Conservation (phyloP, 2,888 invertebrate species). For the Torymus aiolomorphi region DNA sequence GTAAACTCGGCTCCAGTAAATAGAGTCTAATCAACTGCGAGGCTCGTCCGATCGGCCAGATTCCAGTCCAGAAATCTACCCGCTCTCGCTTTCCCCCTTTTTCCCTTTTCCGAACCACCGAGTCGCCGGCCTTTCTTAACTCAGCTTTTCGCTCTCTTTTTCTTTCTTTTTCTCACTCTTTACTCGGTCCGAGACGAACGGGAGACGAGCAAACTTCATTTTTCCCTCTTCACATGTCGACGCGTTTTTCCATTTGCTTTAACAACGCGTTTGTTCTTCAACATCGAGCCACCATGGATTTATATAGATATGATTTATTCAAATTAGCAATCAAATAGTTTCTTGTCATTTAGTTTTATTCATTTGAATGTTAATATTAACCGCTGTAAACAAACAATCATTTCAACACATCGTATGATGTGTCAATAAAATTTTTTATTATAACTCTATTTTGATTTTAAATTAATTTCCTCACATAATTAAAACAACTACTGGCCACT, state of each 20-base stretch:
- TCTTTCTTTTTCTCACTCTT: slow-evolving; percentile 29
- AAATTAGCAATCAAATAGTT: too few species aligned
- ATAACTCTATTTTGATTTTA: too few species aligned
- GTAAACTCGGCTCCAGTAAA: slow-evolving; percentile 74
- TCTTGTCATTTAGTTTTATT: too few species aligned
- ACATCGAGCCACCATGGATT: too few species aligned
- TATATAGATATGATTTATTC: too few species aligned
- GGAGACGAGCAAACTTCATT: slow-evolving; percentile 40
- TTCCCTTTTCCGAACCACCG: slow-evolving; percentile 21
- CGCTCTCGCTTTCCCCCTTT: slow-evolving; percentile 53
- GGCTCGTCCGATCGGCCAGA: slow-evolving; percentile 73
- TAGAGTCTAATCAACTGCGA: slow-evolving; percentile 75
- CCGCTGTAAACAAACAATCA: too few species aligned
- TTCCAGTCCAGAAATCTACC: slow-evolving; percentile 69
- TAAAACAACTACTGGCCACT: too few species aligned
- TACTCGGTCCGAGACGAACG: background rate
- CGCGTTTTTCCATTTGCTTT: slow-evolving; percentile 3
- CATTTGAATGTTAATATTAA: too few species aligned
- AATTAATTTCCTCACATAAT: too few species aligned
- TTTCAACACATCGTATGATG: too few species aligned
- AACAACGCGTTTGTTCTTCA: background rate
- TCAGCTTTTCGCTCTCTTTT: slow-evolving; percentile 55
- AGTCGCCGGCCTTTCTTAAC: background rate
- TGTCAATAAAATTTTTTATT: too few species aligned
- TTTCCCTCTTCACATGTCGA: slow-evolving; percentile 32